phyloP scores from a whole-genome alignment of 2,113 vertebrate species.

The Glaucidium brasilianum region DNA sequence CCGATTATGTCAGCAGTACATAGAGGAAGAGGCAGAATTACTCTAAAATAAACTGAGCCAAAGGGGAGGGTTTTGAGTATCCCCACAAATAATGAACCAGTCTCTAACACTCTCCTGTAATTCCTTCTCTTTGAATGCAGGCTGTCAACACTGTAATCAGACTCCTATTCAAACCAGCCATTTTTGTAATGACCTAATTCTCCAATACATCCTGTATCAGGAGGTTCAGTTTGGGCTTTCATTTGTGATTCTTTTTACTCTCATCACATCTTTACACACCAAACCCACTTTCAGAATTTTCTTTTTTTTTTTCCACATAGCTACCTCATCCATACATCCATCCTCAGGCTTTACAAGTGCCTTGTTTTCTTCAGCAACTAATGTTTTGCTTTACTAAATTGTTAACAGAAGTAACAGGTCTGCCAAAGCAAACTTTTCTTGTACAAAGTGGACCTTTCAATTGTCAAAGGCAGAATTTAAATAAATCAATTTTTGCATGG shows the following conservation, averaged over 20 bases:
- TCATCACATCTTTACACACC: neutral
- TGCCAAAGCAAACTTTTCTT: neutral
- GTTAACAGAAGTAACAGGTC: neutral
- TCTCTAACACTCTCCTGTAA: neutral
- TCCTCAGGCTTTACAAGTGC: neutral
- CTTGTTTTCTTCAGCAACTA: neutral
- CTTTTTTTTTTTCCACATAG: neutral
- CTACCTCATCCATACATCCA: neutral
- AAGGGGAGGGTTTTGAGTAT: neutral
- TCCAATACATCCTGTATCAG: neutral
- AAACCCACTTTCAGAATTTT: neutral
- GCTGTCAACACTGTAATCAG: constrained; percentile 35
- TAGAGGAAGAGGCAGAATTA: neutral
- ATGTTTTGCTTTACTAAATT: neutral
- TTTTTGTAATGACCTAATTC: constrained; percentile 36
- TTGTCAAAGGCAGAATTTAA: neutral
- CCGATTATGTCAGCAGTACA: neutral
- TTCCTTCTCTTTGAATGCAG: neutral
- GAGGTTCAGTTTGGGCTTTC: neutral
- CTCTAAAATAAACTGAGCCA: neutral
- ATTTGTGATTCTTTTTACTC: neutral
- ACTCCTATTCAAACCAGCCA: constrained; percentile 21
- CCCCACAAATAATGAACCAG: neutral
- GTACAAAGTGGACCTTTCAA: neutral
- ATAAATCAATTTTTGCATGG: neutral